Evolutionary conservation across 1,140 invertebrate genomes (phyloP), one percentile per base, ranked within the genome.

Genomic region (Solen grandis): DNA sequence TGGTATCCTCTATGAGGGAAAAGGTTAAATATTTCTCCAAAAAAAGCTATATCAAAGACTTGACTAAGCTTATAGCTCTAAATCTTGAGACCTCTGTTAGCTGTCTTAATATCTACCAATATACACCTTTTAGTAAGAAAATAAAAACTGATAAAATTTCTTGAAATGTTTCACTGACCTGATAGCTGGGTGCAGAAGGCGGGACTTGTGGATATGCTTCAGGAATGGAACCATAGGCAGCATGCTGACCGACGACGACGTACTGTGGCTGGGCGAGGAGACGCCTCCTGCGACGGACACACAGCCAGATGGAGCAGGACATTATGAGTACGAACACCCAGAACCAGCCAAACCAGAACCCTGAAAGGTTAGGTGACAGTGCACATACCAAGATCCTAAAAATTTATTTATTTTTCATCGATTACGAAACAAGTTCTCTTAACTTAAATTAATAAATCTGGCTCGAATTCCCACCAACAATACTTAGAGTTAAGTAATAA

Each of bases 331-430:
- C 36, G 22, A 75, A 25, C 27, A 62, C 59, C 57, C 57, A 59
- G 19, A 75, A 75, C 72, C 72, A 75, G 2, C 38, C 52, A 27
- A 52, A 63, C 72, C 72, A 75, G 36, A 75, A 62, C 72, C 72
- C 72, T 75, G 41, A 46, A 75, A 74, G 22, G n/a, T n/a, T n/a
- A n/a, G n/a, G n/a, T n/a, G n/a, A n/a, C n/a, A n/a, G n/a, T n/a
- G n/a, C n/a, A n/a, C n/a, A n/a, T n/a, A n/a, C n/a, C n/a, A n/a
- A n/a, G n/a, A n/a, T n/a, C n/a, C n/a, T n/a, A n/a, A n/a, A n/a
- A n/a, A n/a, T n/a, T n/a, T n/a, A n/a, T n/a, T n/a, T n/a, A n/a
- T n/a, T n/a, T n/a, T n/a, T n/a, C n/a, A n/a, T n/a, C n/a, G n/a
- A n/a, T n/a, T n/a, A n/a, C n/a, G n/a, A n/a, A n/a, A n/a, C n/a